A percentile compares a stretch with the other conserved stretches of the same genome.
phyloP scores from a whole-genome alignment of 1,140 invertebrate genomes.

The Trigoniulus corallinus region DNA sequence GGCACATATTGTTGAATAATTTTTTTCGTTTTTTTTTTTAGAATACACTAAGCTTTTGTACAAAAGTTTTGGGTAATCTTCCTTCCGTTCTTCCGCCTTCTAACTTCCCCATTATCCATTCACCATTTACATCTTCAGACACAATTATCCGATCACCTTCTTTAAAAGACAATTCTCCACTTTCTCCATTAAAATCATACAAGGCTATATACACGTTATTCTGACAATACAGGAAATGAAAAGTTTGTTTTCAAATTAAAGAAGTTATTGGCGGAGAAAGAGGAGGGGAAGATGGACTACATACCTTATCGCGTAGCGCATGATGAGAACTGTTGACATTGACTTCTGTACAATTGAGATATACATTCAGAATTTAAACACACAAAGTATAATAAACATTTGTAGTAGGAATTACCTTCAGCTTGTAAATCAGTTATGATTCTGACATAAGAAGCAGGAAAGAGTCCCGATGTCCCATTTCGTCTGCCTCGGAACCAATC shows the following conservation, averaged over 20 bases:
- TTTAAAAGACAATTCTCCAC: slow-evolving; percentile 31
- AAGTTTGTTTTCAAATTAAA: too few species aligned
- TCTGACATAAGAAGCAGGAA: slow-evolving; percentile 59
- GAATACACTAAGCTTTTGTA: neutral
- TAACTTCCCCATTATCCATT: slow-evolving; percentile 66
- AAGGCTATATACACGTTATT: slow-evolving; percentile 38
- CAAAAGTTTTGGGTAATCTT: neutral
- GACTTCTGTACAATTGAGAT: too few species aligned
- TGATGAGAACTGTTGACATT: too few species aligned
- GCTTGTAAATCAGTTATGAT: slow-evolving; percentile 2
- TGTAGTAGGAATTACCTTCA: too few species aligned
- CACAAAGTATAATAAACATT: too few species aligned
- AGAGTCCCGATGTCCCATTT: slow-evolving; percentile 48
- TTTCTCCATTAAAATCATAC: slow-evolving; percentile 41
- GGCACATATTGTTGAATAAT: too few species aligned
- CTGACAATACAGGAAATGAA: too few species aligned
- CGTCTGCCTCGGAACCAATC: slow-evolving; percentile 67
- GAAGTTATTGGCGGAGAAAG: too few species aligned
- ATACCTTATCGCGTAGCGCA: too few species aligned
- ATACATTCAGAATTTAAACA: too few species aligned
- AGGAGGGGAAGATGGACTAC: too few species aligned
- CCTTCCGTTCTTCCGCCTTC: slow-evolving; percentile 27
- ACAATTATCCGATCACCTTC: slow-evolving; percentile 52
- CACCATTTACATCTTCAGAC: slow-evolving; percentile 48
- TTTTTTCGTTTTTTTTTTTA: too few species aligned